Evolutionary conservation across 2,113 vertebrate species (phyloP).

Genomic region (Manacus vitellinus): DNA sequence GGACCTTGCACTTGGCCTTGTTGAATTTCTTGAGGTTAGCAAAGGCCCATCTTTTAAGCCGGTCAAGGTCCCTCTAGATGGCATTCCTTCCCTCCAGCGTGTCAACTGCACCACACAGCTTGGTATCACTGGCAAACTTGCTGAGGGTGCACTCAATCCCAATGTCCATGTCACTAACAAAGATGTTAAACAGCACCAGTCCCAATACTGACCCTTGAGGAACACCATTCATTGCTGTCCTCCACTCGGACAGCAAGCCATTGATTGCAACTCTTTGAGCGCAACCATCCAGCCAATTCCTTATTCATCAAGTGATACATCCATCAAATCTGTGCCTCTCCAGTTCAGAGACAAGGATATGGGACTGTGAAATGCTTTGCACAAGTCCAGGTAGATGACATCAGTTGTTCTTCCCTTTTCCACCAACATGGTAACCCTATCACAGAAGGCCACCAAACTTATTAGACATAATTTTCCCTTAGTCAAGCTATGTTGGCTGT

Average conservation of each 20-base stretch:
- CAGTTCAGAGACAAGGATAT: background rate
- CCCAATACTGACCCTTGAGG: background rate
- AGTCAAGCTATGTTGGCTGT: background rate
- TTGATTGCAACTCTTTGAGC: background rate
- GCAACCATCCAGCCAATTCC: background rate
- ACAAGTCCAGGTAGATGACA: background rate
- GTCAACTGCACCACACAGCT: background rate
- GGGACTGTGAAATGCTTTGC: background rate
- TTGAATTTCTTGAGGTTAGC: background rate
- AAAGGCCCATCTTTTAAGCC: background rate
- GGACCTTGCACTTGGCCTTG: background rate
- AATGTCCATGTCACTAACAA: background rate
- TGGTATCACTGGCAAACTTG: background rate
- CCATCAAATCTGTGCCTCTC: background rate
- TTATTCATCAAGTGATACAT: background rate
- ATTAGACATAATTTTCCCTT: background rate
- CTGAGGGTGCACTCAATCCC: background rate
- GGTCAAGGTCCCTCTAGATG: background rate
- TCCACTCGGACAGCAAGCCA: background rate
- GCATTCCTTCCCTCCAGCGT: background rate
- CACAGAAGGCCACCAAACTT: background rate
- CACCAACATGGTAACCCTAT: background rate
- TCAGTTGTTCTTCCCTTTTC: background rate
- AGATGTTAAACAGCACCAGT: too few species aligned
- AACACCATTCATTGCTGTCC: background rate